These are phyloP conservation scores for Malthinus flaveolus DNA, from an alignment of 2,888 invertebrate genomes.

Conservation along the genomic window DNA sequence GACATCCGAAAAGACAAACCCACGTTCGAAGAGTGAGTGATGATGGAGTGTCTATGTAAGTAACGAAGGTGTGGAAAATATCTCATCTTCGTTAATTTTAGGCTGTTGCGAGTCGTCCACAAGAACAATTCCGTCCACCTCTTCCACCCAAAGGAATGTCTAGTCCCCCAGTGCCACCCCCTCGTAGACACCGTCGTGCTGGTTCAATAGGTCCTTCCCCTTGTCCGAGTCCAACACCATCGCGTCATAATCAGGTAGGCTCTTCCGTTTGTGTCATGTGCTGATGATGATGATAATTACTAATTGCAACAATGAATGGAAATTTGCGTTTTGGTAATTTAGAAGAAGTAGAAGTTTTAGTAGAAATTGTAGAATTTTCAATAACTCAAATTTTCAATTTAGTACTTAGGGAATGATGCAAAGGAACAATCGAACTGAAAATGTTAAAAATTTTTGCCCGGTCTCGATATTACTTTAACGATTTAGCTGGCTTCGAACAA, in stretches of 20 bases:
- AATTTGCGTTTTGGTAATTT: background rate
- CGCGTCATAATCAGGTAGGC: constrained; percentile 51
- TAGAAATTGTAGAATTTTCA: background rate
- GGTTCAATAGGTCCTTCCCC: constrained; percentile 58
- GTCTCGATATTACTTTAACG: too few species aligned
- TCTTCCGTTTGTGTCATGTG: constrained; percentile 8
- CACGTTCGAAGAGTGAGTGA: constrained; percentile 74
- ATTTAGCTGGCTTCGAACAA: too few species aligned
- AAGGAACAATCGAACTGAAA: too few species aligned
- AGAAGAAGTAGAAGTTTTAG: background rate
- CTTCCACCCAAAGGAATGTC: constrained; percentile 67
- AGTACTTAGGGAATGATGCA: background rate
- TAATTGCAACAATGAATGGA: background rate
- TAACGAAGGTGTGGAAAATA: background rate
- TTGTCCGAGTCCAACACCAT: constrained; percentile 55
- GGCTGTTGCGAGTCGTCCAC: constrained; percentile 36
- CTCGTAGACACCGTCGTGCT: constrained; percentile 61
- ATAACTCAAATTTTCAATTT: background rate
- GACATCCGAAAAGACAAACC: constrained; percentile 83
- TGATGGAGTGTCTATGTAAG: background rate
- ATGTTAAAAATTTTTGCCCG: too few species aligned
- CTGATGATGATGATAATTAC: constrained; percentile 2
- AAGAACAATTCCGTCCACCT: constrained; percentile 58
- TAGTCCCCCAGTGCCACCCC: constrained; percentile 67
- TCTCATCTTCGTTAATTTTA: constrained; percentile 22